Conservation (phyloP, 2,888 invertebrate genomes). For the Dusona sp. region DNA sequence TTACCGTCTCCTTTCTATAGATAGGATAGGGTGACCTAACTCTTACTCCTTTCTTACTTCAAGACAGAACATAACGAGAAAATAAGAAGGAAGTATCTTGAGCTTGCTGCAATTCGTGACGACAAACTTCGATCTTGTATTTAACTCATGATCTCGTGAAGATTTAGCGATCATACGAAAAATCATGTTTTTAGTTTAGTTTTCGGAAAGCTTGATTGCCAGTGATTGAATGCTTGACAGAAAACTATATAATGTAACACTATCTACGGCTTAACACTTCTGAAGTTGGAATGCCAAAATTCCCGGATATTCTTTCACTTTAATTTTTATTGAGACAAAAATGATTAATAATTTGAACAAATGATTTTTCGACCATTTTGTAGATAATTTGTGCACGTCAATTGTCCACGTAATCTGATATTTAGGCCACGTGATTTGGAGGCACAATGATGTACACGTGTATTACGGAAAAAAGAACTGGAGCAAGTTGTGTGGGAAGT, state of each 20-base stretch:
- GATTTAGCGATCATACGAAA: neutral
- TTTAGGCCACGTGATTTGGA: neutral
- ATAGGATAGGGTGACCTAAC: constrained; percentile 53
- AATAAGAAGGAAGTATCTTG: constrained; percentile 71
- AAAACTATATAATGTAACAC: neutral
- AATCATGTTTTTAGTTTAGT: neutral
- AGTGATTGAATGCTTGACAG: neutral
- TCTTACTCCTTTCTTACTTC: constrained; percentile 38
- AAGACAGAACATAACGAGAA: constrained; percentile 72
- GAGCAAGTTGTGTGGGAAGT: constrained; percentile 72
- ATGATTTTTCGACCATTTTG: neutral
- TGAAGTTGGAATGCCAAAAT: neutral
- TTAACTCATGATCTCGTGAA: constrained; percentile 29
- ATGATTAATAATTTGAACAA: neutral
- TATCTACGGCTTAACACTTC: neutral
- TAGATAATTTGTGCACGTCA: neutral
- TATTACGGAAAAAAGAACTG: constrained; percentile 17
- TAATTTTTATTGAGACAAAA: neutral
- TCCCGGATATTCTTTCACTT: neutral
- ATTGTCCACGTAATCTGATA: neutral
- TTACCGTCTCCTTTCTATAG: constrained; percentile 57
- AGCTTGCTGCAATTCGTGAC: constrained; percentile 52
- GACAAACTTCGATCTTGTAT: constrained; percentile 20
- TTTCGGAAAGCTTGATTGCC: neutral
- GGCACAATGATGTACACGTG: constrained; percentile 16